Evolutionary conservation across 2,113 vertebrate genomes (phyloP), one percentile per base, ranked within the genome.

Genomic region (Tapirus terrestris): DNA sequence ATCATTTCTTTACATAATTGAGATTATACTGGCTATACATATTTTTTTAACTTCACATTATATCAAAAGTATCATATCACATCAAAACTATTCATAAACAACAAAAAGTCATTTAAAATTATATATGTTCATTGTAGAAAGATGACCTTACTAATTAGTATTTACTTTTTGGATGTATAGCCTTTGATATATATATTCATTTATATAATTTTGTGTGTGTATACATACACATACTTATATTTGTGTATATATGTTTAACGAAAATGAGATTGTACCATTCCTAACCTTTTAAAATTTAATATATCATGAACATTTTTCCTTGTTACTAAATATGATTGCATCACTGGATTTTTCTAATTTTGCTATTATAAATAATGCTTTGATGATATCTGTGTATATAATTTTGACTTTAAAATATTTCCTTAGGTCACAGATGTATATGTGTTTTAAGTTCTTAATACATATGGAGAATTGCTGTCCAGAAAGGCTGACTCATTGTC

Each of bases 381-480:
- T 43, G 18, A 53, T 81, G 27, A n/a, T 45, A 25, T 51, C 31
- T 79, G 16, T 73, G 13, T 84, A 11, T 73, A 60, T n/a, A 56
- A 87, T 87, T 81, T 76, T 92, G 13, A 53, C n/a, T 88, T 65
- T 80, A 89, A 96, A 6, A 83, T 48, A 70, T 43, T 53, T 68
- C 27, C 79, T 89, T 53, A 77, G 43, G n/a, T 48, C 88, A 79
- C 6, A 53, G 45, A 43, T n/a, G 56, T 45, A 45, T 68, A 39
- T 18, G 33, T 63, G 45, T 61, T 77, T 77, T 48, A 60, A 86
- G 31, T 25, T 86, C 56, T 80, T 56, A 63, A 60, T 43, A 67
- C 18, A 43, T 60, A 81, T 1, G 51, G 20, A 75, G 43, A 86
- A 36, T 21, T 63, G 56, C n/a, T 85, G 60, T 85, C 45, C 21